Evolutionary conservation across 2,113 vertebrate genomes (phyloP).

Genomic region (Forbesichthys papilliferus): DNA sequence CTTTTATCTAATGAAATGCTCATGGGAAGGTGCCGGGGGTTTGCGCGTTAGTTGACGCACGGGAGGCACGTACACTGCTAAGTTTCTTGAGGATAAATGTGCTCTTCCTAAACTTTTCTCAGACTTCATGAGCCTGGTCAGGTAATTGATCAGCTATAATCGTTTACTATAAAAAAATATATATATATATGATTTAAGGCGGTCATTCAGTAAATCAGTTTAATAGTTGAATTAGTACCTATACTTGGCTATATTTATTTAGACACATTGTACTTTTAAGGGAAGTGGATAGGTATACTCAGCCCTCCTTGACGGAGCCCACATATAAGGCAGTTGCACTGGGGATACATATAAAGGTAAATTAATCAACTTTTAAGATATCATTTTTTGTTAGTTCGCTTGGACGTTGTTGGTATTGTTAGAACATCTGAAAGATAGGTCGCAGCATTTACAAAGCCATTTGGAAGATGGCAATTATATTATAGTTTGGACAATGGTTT

Average conservation of each 20-base stretch:
- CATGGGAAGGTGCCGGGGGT: slow-evolving; percentile 50
- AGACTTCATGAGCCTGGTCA: slow-evolving; percentile 68
- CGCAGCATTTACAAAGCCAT: too few species aligned
- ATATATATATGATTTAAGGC: not conserved
- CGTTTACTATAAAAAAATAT: too few species aligned
- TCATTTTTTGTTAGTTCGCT: not conserved
- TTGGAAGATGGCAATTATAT: too few species aligned
- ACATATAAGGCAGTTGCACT: slow-evolving; percentile 38
- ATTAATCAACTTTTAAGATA: slow-evolving; percentile 2
- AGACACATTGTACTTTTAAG: slow-evolving; percentile 42
- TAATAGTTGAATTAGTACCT: not conserved
- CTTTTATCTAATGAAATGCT: slow-evolving; percentile 23
- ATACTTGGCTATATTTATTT: slow-evolving; percentile 14
- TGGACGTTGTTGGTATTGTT: not conserved
- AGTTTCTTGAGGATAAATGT: slow-evolving; percentile 56
- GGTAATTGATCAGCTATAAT: slow-evolving; percentile 51
- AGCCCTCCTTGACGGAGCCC: slow-evolving; percentile 49
- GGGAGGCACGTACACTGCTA: slow-evolving; percentile 53
- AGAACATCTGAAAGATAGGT: not conserved
- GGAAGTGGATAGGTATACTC: slow-evolving; percentile 56
- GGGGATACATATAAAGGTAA: slow-evolving; percentile 69
- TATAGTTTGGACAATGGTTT: too few species aligned
- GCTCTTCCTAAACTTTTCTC: slow-evolving; percentile 66
- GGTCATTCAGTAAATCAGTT: slow-evolving; percentile 18
- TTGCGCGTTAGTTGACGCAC: slow-evolving; percentile 73